Base-by-base conservation (phyloP, 2,797 vertebrate species). In the Uromys caudimaculatus region DNA sequence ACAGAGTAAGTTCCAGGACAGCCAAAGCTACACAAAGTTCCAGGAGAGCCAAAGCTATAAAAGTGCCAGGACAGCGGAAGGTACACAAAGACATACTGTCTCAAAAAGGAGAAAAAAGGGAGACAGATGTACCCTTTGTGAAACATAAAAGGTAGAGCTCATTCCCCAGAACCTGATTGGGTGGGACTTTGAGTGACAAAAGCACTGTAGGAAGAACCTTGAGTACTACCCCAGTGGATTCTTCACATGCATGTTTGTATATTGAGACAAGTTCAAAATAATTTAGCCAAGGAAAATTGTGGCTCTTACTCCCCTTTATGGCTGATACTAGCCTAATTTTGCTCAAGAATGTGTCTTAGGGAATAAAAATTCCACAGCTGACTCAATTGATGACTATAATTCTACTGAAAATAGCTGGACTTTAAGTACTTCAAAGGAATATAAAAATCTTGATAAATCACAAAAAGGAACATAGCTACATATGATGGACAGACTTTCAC, bases 201-300 rank as follows among this genome's bases (percentile, higher is more conserved):
- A 87, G 9, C 52, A 94, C 73, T 64, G 75, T 4, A 62, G 32
- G 79, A 0, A 88, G 35, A 94, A 79, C 29, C 83, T 4, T 29
- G 54, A 94, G 13, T 73, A 73, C 32, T 89, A 58, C 76, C 64
- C 83, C 44, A 62, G 50, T n/a, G 32, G 44, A 38, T 69, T 62
- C 1, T 87, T 17, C 23, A 82, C 64, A 24, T 84, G 13, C 54
- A 1, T 29, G 8, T 83, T n/a, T 90, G 8, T 6, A 44, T 35
- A 86, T 11, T 89, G 21, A 93, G 77, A 50, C 75, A 79, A 69
- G 32, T 62, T 89, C 35, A 93, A 81, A 90, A 91, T 62, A 94
- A 52, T 60, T n/a, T 92, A 90, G 27, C 41, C 77, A 95, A 88
- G 54, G 47, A 90, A 96, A 96, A 94, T 6, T 6, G 27, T 75